These are phyloP conservation scores for Cydia amplana DNA, from an alignment of 1,140 invertebrate genomes.

Conservation along the genomic window DNA sequence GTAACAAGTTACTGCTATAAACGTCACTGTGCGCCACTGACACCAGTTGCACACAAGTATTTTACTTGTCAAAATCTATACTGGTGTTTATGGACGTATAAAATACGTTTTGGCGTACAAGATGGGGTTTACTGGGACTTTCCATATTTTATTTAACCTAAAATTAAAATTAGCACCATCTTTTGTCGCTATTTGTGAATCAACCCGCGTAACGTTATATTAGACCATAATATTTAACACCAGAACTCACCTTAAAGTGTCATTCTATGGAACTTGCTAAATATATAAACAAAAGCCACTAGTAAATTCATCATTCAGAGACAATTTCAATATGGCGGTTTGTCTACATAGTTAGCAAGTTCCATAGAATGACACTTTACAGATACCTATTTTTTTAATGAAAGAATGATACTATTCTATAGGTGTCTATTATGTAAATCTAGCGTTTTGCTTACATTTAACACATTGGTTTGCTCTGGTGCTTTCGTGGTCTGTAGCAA, in stretches of 20 bases:
- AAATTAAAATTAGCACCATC: constrained; percentile 56
- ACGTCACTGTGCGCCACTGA: too few relatives aligned
- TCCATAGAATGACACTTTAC: too few relatives aligned
- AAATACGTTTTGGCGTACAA: neutral
- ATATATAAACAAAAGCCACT: too few relatives aligned
- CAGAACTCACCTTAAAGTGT: neutral
- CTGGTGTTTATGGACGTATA: neutral
- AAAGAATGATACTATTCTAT: neutral
- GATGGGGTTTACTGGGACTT: neutral
- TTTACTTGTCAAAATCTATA: neutral
- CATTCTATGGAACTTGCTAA: too few relatives aligned
- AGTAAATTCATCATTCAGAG: too few relatives aligned
- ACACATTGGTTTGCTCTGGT: neutral
- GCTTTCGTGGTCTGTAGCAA: neutral
- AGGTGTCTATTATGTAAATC: neutral
- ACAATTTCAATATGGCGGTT: too few relatives aligned
- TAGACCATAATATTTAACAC: neutral
- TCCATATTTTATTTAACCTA: constrained; percentile 38
- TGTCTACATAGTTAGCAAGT: too few relatives aligned
- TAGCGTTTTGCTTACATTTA: too few relatives aligned
- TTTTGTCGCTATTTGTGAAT: constrained; percentile 34
- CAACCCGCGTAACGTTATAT: constrained; percentile 19
- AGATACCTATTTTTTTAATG: too few relatives aligned
- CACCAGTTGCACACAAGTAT: too few relatives aligned
- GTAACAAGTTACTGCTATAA: too few relatives aligned